phyloP scores from a whole-genome alignment of 2,888 invertebrate genomes.

The Argynnis bischoffii region DNA sequence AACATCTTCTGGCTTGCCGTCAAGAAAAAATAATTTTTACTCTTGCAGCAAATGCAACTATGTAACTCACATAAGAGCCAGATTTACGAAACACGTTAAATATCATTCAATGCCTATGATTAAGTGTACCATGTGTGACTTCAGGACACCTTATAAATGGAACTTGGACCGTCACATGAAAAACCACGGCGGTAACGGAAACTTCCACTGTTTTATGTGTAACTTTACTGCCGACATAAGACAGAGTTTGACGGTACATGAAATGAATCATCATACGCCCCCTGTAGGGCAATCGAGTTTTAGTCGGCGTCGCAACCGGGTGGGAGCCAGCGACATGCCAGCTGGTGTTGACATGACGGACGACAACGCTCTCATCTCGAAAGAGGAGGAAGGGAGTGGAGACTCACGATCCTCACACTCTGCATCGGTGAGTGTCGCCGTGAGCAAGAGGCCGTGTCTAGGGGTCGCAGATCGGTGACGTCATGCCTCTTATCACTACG shows the following conservation, averaged over 20 bases:
- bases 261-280: constrained; percentile 94
- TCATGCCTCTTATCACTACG: constrained; percentile 59
- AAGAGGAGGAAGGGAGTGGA: constrained; percentile 78
- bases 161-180: constrained; percentile 96
- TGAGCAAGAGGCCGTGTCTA: constrained; percentile 57
- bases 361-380: constrained; percentile 58
- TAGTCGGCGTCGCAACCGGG: constrained; percentile 86
- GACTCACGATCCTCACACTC: constrained; percentile 74
- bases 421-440: constrained; percentile 68
- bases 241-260: constrained; percentile 94
- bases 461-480: constrained; percentile 59
- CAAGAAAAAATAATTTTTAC: constrained; percentile 89
- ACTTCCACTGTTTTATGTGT: constrained; percentile 92
- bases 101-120: constrained; percentile 97
- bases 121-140: constrained; percentile 96
- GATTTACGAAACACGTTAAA: constrained; percentile 95
- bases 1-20: constrained; percentile 88
- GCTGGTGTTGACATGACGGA: constrained; percentile 55
- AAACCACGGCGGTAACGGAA: constrained; percentile 93
- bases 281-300: constrained; percentile 86
- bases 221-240: constrained; percentile 96
- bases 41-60: constrained; percentile 96
- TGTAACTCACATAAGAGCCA: constrained; percentile 93
- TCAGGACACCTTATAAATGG: constrained; percentile 95
- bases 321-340: constrained; percentile 86